These are phyloP conservation scores for Notospermus geniculatus DNA, from an alignment of 1,140 invertebrate genomes.

Conservation along the genomic window DNA sequence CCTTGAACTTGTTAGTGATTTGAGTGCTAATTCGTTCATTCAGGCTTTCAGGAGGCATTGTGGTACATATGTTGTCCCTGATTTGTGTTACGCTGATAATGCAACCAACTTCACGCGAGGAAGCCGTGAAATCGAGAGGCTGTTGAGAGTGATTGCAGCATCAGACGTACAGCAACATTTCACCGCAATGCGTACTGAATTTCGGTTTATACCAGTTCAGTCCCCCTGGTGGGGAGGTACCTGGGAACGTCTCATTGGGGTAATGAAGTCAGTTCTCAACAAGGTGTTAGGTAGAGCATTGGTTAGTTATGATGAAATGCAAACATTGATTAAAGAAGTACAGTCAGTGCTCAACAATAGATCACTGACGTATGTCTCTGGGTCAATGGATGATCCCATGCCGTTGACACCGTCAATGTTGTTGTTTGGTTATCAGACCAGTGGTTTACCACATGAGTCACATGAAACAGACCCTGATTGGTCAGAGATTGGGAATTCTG, in stretches of 20 bases:
- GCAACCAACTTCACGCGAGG: not conserved
- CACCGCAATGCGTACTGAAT: not conserved
- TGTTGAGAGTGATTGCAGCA: not conserved
- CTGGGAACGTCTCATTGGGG: not conserved
- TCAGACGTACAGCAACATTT: not conserved
- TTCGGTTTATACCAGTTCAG: not conserved
- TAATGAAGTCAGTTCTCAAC: not conserved
- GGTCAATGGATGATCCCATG: not conserved
- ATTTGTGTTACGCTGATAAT: not conserved
- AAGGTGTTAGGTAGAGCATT: not conserved
- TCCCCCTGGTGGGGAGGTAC: not conserved
- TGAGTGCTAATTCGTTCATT: not conserved
- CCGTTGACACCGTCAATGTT: not conserved
- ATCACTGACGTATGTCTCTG: not conserved
- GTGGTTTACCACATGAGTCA: too few species aligned
- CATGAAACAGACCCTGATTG: too few species aligned
- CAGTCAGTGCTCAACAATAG: not conserved
- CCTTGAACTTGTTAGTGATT: not conserved
- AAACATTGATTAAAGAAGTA: constrained; percentile 4
- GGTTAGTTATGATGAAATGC: not conserved
- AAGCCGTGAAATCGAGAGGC: not conserved
- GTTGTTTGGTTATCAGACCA: constrained; percentile 1
- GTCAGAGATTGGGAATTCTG: too few species aligned
- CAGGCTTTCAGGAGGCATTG: not conserved
- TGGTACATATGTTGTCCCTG: not conserved